Evolutionary conservation across 1,140 invertebrate species (phyloP).

Genomic region (Anastrepha ludens): DNA sequence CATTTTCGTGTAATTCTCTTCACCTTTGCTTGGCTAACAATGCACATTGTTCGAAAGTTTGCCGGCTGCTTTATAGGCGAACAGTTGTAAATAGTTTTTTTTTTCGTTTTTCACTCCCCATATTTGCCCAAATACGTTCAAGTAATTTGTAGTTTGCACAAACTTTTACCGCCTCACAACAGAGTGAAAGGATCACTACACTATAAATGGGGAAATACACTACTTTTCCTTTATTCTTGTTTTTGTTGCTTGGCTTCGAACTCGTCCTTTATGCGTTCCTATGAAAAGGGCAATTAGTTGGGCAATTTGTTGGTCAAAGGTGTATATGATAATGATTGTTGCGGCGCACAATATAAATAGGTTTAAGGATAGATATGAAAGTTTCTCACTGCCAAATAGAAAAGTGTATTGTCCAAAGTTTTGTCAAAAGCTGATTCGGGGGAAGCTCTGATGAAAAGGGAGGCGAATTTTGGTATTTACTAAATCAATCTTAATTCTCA

Average conservation of each 20-base stretch:
- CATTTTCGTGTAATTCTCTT: neutral
- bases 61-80: too few species aligned
- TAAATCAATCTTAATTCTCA: too few species aligned
- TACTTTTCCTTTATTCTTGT: conserved; percentile 1
- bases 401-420: conserved; percentile 25
- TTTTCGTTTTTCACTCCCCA: neutral
- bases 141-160: conserved; percentile 17
- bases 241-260: neutral
- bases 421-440: neutral
- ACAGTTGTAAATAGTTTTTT: neutral
- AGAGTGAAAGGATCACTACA: too few species aligned
- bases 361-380: too few species aligned
- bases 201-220: conserved; percentile 10
- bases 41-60: neutral
- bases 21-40: neutral
- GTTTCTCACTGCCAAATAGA: neutral
- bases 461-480: neutral
- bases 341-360: neutral
- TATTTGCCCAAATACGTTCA: neutral
- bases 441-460: neutral
- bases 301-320: conserved; percentile 32
- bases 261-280: neutral
- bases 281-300: conserved; percentile 42
- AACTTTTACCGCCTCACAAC: neutral
- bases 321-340: conserved; percentile 5